Base-by-base conservation (phyloP, 2,888 invertebrate genomes). In the Xestia rhomboidea region DNA sequence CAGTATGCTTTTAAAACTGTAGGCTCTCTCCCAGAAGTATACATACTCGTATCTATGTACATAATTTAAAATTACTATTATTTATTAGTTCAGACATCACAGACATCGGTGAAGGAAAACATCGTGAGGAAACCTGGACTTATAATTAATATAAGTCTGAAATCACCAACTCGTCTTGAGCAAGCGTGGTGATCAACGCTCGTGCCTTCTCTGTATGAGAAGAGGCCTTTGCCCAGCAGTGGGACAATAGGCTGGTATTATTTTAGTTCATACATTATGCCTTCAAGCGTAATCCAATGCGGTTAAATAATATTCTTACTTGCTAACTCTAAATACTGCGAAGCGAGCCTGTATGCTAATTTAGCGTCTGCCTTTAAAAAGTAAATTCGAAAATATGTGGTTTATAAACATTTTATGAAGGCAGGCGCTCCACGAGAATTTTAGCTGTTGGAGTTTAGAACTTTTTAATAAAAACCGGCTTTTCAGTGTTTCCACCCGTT, bases 371-470 rank as follows among this genome's bases (percentile, higher is more conserved):
- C 74, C 18, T 70, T 69, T 46, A 66, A 68, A 79, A 82, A 80
- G 63, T 71, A 84, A 73, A 82, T 80, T 67, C 30, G 60, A 71
- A 83, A 82, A 79, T 84, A 63, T 79, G 57, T 69, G 79, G 73
- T 67, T 63, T 60, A 81, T 64, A 83, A 81, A 84, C 46, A 79
- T 81, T 79, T 84, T 41, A 84, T 69, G 51, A 67, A 69, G 30
- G 60, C 77, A 46, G 27, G 44, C 62, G 38, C 18, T 67, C 46
- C 34, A 41, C 21, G 77, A 77, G 66, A 66, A 11, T 70, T 77
- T 82, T 30, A 38, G 49, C 68, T 30, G 41, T 34, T 24, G 6
- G 54, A 67, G 51, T 67, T 80, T 67, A 83, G 62, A 80, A 80
- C 51, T 70, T 80, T 80, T 80, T 83, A 80, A 83, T 83, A 83